Percentiles rank a stretch among this genome's conserved stretches.
phyloP scores from a whole-genome alignment of 2,797 vertebrate genomes.

The Linurgus olivaceus region DNA sequence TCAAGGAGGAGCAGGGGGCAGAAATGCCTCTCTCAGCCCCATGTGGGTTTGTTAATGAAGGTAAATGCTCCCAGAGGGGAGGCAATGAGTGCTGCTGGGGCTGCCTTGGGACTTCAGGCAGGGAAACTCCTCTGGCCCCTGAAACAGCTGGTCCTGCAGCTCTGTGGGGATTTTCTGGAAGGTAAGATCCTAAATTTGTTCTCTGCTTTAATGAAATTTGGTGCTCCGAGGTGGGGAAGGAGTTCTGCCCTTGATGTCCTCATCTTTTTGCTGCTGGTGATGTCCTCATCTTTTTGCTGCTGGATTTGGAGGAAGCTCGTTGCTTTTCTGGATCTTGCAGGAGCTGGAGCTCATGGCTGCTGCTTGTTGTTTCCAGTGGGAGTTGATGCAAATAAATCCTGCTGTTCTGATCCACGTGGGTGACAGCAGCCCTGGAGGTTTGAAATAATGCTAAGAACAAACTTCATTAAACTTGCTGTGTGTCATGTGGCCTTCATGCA shows the following conservation, averaged over 20 bases:
- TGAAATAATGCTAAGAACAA: slow-evolving; percentile 15
- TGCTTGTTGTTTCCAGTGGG: neutral
- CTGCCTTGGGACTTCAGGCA: neutral
- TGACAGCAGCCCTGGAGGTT: slow-evolving; percentile 39
- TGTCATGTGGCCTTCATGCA: slow-evolving; percentile 15
- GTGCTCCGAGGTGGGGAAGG: neutral
- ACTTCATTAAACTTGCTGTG: neutral
- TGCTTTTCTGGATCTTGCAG: neutral
- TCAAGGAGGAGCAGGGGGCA: neutral
- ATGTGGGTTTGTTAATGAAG: neutral
- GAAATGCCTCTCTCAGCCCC: slow-evolving; percentile 3
- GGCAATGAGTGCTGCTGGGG: neutral
- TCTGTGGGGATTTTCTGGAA: neutral
- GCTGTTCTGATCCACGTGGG: slow-evolving; percentile 28
- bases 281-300: neutral
- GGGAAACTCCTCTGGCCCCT: neutral
- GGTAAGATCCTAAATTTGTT: neutral
- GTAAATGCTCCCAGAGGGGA: neutral
- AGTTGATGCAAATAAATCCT: slow-evolving; percentile 27
- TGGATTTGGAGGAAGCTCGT: neutral
- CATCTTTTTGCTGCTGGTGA: neutral
- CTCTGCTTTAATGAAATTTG: neutral
- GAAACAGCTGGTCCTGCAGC: neutral
- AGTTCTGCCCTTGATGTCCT: neutral
- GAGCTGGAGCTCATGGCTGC: neutral